Percentiles rank a stretch among this genome's conserved stretches.
Evolutionary conservation across 2,113 vertebrate genomes (phyloP).

Genomic region (Osmerus eperlanus): DNA sequence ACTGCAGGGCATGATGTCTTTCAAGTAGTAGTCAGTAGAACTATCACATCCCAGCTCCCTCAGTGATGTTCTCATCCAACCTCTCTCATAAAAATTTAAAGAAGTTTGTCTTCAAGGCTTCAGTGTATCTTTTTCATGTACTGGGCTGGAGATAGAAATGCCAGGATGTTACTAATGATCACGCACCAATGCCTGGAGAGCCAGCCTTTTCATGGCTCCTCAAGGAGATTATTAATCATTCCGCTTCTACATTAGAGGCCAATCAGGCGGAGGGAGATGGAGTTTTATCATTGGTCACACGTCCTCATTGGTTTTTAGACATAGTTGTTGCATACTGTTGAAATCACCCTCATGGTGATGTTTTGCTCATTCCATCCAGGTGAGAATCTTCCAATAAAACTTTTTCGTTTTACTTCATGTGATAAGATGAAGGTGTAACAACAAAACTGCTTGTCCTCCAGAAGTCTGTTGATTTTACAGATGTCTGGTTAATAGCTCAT

Average conservation of each 20-base stretch:
- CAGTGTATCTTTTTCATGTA: constrained; percentile 35
- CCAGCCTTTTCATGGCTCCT: constrained; percentile 38
- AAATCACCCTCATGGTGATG: not conserved
- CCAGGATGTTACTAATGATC: constrained; percentile 61
- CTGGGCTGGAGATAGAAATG: constrained; percentile 35
- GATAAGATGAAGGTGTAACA: too few species aligned
- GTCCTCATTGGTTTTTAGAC: constrained; percentile 1
- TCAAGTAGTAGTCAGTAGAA: not conserved
- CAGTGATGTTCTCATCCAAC: constrained; percentile 22
- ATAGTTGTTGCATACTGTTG: too few species aligned
- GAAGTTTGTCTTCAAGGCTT: constrained; percentile 46
- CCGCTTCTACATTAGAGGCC: constrained; percentile 54
- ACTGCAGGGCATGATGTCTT: too few species aligned
- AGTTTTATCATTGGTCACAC: constrained; percentile 28
- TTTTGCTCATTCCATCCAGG: not conserved
- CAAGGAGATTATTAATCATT: constrained; percentile 53
- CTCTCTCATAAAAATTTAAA: constrained; percentile 1
- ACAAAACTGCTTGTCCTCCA: too few species aligned
- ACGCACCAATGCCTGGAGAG: constrained; percentile 44
- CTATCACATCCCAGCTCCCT: constrained; percentile 4
- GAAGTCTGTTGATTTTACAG: constrained; percentile 32
- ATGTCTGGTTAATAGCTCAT: constrained; percentile 44
- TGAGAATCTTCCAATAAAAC: not conserved
- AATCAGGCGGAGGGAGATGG: constrained; percentile 35
- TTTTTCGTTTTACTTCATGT: too few species aligned